Evolutionary conservation across 2,888 invertebrate genomes (phyloP).

Genomic region (Acronicta alni): DNA sequence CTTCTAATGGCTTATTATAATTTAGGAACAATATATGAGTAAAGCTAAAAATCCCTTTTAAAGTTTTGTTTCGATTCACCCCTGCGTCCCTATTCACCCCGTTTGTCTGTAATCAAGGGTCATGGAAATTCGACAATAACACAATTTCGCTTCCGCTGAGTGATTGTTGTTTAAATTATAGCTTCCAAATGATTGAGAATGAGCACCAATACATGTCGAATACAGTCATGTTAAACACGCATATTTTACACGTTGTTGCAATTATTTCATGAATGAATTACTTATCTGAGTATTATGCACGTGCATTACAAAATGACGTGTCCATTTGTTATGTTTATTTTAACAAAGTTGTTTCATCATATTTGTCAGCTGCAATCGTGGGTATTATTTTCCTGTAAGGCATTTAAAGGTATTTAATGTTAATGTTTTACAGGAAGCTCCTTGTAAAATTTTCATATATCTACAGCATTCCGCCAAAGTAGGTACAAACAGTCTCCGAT

Average conservation of each 20-base stretch:
- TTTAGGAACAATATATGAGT: too few relatives aligned
- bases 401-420: too few relatives aligned
- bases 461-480: too few relatives aligned
- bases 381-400: not conserved
- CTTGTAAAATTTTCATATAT: too few relatives aligned
- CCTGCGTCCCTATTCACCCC: too few relatives aligned
- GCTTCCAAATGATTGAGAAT: slow-evolving; percentile 1
- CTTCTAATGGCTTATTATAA: too few relatives aligned
- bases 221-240: not conserved
- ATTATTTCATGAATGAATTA: slow-evolving; percentile 9
- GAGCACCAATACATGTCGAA: not conserved
- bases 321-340: slow-evolving; percentile 9
- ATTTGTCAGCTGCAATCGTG: not conserved
- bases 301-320: slow-evolving; percentile 10
- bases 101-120: too few relatives aligned
- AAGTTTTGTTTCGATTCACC: too few relatives aligned
- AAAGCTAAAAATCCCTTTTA: too few relatives aligned
- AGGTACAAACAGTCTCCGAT: too few relatives aligned
- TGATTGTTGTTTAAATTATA: not conserved
- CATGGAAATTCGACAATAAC: not conserved
- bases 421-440: not conserved
- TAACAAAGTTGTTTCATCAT: not conserved
- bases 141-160: not conserved
- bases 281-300: slow-evolving; percentile 1
- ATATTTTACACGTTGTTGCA: slow-evolving; percentile 8